Conservation (phyloP, 2,797 vertebrate genomes). For the Paramormyrops hopkinsi region DNA sequence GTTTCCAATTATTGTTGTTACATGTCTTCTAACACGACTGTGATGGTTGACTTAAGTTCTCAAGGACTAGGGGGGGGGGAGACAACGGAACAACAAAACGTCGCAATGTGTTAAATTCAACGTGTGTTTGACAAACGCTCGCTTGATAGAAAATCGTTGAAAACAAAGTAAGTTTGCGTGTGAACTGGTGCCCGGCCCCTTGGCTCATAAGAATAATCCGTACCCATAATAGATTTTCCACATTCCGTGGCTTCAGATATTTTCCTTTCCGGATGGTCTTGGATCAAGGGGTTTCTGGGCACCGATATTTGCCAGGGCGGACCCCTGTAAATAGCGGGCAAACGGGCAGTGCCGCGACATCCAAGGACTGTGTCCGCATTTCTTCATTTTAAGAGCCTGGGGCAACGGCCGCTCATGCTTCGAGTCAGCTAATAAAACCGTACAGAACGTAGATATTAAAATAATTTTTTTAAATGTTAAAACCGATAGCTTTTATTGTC, state of each 20-base stretch:
- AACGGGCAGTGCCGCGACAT: not conserved
- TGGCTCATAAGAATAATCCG: not conserved
- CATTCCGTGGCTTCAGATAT: not conserved
- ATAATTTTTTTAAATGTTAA: not conserved
- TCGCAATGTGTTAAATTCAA: not conserved
- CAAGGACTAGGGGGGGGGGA: not conserved
- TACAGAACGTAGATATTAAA: not conserved
- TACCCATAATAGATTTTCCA: not conserved
- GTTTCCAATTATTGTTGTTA: not conserved
- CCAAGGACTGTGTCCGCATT: not conserved
- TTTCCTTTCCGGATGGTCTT: constrained; percentile 6
- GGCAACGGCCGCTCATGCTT: not conserved
- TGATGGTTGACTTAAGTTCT: not conserved
- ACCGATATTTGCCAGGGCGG: not conserved
- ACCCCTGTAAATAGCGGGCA: not conserved
- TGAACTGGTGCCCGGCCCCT: not conserved
- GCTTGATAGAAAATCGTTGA: not conserved
- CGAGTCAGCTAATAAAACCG: not conserved
- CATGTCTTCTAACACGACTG: not conserved
- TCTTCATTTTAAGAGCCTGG: not conserved
- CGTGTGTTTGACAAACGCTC: not conserved
- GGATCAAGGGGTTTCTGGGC: not conserved
- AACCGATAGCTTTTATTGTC: not conserved
- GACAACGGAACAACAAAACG: not conserved
- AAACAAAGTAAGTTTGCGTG: not conserved